Conservation (phyloP, 2,113 vertebrate species). For the Phocoena phocoena region DNA sequence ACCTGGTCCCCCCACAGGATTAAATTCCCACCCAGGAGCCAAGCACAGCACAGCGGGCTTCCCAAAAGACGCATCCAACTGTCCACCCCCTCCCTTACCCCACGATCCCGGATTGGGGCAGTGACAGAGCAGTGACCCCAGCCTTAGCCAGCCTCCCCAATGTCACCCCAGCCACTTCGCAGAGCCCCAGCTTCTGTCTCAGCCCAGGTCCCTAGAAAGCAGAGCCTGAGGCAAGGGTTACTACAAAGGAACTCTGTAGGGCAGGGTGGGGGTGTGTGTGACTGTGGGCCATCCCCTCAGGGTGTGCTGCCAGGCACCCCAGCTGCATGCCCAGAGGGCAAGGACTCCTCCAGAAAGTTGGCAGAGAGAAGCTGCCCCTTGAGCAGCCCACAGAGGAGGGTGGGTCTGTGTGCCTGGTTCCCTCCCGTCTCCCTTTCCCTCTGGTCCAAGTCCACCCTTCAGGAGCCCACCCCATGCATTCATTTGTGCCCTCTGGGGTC, state of each 20-base stretch:
- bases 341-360: neutral
- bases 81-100: neutral
- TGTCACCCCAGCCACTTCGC: neutral
- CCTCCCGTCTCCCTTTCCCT: neutral
- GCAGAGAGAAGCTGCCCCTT: neutral
- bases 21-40: neutral
- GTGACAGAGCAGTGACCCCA: neutral
- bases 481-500: neutral
- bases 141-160: neutral
- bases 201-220: neutral
- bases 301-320: neutral
- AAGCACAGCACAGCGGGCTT: neutral
- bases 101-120: fast-evolving
- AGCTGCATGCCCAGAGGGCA: neutral
- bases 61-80: neutral
- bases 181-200: neutral
- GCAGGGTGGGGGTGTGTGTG: neutral
- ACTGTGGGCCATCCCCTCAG: too few relatives aligned
- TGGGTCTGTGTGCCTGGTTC: neutral
- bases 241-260: neutral
- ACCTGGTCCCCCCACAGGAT: neutral
- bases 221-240: neutral
- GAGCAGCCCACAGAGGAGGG: neutral
- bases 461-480: neutral
- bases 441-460: neutral